A percentile compares a stretch with the other conserved stretches of the same genome.
Conservation (phyloP, 2,797 vertebrate genomes). For the Peromyscus attwateri region DNA sequence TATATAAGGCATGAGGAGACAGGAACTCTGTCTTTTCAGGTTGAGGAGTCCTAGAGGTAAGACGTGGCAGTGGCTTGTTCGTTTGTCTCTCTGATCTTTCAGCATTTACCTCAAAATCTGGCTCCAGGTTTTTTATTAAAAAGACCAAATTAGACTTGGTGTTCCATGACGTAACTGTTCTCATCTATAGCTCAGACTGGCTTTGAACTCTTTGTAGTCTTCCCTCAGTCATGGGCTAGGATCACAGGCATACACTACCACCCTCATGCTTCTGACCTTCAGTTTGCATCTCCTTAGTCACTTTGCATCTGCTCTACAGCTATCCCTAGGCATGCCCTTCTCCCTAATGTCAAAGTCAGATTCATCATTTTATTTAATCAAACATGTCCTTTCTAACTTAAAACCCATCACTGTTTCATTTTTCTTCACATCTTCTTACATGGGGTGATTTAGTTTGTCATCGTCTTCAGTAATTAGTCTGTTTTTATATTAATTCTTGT, state of each 20-base stretch:
- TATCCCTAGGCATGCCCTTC: not conserved
- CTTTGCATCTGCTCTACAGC: not conserved
- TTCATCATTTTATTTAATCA: conserved; percentile 55
- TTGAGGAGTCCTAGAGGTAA: too few species aligned
- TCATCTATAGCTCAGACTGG: not conserved
- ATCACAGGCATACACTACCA: not conserved
- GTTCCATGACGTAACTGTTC: not conserved
- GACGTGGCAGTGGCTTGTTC: too few species aligned
- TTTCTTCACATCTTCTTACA: conserved; percentile 29
- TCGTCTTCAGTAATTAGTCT: conserved; percentile 29
- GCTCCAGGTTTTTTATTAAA: too few species aligned
- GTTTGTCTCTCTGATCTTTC: too few species aligned
- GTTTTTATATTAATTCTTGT: conserved; percentile 50
- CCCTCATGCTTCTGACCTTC: not conserved
- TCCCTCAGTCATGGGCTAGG: not conserved
- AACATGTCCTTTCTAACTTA: not conserved
- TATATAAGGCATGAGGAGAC: too few species aligned
- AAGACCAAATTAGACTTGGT: too few species aligned
- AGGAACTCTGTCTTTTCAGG: too few species aligned
- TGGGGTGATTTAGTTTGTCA: not conserved
- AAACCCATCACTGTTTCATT: not conserved
- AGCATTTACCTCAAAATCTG: too few species aligned
- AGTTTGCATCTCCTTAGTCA: not conserved
- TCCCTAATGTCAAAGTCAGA: conserved; percentile 49
- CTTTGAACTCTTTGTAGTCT: not conserved